Base-by-base conservation (phyloP, 1,140 invertebrate genomes). In the Camponotus vicinus region DNA sequence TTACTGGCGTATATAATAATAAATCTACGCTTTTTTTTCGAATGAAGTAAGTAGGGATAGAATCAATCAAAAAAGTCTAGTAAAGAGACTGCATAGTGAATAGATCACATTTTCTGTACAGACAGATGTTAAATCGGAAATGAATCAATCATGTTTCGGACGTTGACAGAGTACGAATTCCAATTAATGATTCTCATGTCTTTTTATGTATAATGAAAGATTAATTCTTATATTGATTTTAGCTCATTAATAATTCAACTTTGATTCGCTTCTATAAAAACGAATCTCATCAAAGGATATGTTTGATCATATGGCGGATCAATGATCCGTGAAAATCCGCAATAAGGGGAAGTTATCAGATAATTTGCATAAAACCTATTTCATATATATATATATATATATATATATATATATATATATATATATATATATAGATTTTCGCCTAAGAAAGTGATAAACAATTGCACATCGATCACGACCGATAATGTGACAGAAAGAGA, bases 261-360 rank as follows among this genome's bases (percentile, higher is more conserved):
- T 27, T 6, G 21, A 3, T 27, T 80, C 13, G 9, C 3, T 63
- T 77, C 9, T 27, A 11, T 18, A 77, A 27, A 27, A 70, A 70
- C 3, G 13, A 73, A 45, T 73, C 27, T 34, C 27, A 4, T 34
- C 34, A 8, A 52, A n/a, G 42, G 34, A 27, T 37, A 79, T 4
- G 21, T 32, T 40, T 0, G 21, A 69, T 69, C 42, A 32, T 32
- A 6, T 63, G 27, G 7, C 15, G 11, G 15, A 80, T 82, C 40
- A 71, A 1, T 61, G 67, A 82, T 49, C 69, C 69, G 27, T 83
- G 45, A 83, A 83, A 83, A 83, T 49, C n/a, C 18, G 18, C 34
- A 61, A 71, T 52, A 82, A 63, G 13, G 21, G 40, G 27, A 45
- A 75, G 69, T 18, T 37, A 37, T 7, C 49, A 18, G 9, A 0